These are phyloP conservation scores for Lasioglossum lativentre DNA, from an alignment of 2,888 invertebrate genomes.

Conservation along the genomic window DNA sequence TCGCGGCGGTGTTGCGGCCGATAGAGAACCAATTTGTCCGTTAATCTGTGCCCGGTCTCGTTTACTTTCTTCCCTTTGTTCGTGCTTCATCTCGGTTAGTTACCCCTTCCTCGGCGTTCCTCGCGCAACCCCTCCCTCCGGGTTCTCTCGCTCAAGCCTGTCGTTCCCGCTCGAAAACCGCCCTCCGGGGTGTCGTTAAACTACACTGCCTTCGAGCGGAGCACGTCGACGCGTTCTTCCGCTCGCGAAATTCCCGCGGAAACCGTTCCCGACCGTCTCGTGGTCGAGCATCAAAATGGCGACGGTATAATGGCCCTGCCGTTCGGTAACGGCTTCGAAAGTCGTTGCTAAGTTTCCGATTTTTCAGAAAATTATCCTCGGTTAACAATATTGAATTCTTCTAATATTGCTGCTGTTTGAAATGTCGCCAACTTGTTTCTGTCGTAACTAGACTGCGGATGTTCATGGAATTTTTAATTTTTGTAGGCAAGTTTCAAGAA, in stretches of 20 bases:
- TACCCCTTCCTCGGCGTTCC: constrained; percentile 20
- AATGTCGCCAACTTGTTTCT: neutral
- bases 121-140: neutral
- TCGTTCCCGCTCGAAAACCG: constrained; percentile 45
- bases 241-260: constrained; percentile 52
- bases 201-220: constrained; percentile 45
- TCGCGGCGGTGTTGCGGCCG: constrained; percentile 38
- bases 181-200: constrained; percentile 61
- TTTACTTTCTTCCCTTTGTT: constrained; percentile 30
- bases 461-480: too few species aligned
- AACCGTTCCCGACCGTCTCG: constrained; percentile 23
- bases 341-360: neutral
- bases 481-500: too few species aligned
- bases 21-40: constrained; percentile 70
- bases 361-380: too few species aligned
- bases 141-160: constrained; percentile 24
- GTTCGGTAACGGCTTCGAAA: constrained; percentile 6
- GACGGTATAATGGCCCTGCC: constrained; percentile 35
- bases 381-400: too few species aligned
- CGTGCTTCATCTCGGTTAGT: constrained; percentile 25
- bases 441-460: too few species aligned
- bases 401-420: too few species aligned
- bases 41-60: constrained; percentile 51
- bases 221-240: constrained; percentile 48
- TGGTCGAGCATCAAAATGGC: constrained; percentile 28